Evolutionary conservation across 2,113 vertebrate species (phyloP), one percentile per base, ranked within the genome.

Genomic region (Apodemus sylvaticus): DNA sequence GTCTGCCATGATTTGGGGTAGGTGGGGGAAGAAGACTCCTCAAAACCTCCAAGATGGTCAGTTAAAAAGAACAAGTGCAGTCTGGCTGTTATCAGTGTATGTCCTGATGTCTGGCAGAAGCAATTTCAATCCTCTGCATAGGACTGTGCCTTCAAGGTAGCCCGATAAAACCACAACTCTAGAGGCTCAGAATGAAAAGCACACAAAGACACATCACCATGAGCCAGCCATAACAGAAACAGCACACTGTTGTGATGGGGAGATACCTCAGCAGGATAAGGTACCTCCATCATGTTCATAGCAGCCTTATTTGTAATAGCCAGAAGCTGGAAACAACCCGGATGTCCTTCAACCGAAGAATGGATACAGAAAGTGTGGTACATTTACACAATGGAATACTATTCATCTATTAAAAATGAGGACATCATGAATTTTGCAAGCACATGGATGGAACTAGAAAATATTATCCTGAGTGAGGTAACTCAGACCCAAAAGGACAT

Each of bases 241-340:
- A 19, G 34, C 17, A 36, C 16, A 48, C 20, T 0, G 5, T 0
- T 3, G 34, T 31, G 39, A 29, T 5, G 2, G 26, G 8, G 78
- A 5, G 26, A 45, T 9, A 42, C 4, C 8, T 64, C n/a, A 31
- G 82, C 17, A 10, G 24, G 14, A 60, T 64, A 42, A 64, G 39
- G 14, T 34, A 4, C 13, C n/a, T 29, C 66, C 31, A 68, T 31
- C 31, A 68, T 16, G 14, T 29, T 68, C 66, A 16, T 68, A 68
- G 66, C 66, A 16, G 31, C 66, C 66, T 36, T 68, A 68, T 68
- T 34, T 16, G 5, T 68, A 2, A 68, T 68, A 68, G 31, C 66
- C 66, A 68, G 31, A 34, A 68, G 31, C 31, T 34, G 66, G 13
- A 68, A 68, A 68, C 66, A 68, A 68, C 5, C 31, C 31, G 36